phyloP scores from a whole-genome alignment of 2,797 vertebrate species.

The Gouania willdenowi region DNA sequence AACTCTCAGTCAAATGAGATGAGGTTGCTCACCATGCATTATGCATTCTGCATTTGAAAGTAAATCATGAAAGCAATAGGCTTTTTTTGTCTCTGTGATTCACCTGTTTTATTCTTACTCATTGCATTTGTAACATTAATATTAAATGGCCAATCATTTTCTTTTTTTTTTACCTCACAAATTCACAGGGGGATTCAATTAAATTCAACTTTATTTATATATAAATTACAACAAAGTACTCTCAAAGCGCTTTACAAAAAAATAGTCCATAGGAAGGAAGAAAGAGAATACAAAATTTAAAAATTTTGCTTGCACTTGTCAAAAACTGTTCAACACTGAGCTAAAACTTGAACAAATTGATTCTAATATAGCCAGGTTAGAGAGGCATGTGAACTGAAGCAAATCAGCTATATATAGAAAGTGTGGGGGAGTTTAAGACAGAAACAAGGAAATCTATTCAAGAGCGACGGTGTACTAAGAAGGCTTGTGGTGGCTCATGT shows the following conservation, averaged over 20 bases:
- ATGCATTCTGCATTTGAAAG: constrained; percentile 15
- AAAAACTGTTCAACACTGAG: constrained; percentile 28
- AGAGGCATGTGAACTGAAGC: constrained; percentile 19
- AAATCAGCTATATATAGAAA: constrained; percentile 28
- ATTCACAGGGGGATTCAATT: constrained; percentile 40
- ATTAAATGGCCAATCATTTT: constrained; percentile 39
- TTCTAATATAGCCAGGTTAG: constrained; percentile 38
- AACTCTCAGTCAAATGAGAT: constrained; percentile 29
- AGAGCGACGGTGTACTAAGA: too few relatives aligned
- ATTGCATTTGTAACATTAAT: constrained; percentile 34
- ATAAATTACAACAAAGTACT: too few relatives aligned
- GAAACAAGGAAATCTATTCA: too few relatives aligned
- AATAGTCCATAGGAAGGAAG: too few relatives aligned
- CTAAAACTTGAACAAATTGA: constrained; percentile 47
- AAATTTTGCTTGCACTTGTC: constrained; percentile 41
- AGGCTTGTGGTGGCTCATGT: too few relatives aligned
- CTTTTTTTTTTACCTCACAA: constrained; percentile 45
- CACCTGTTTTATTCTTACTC: constrained; percentile 9
- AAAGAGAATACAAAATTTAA: too few relatives aligned
- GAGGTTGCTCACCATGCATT: constrained; percentile 13
- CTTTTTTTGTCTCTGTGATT: constrained; percentile 12
- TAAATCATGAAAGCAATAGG: constrained; percentile 8
- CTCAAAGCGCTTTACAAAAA: too few relatives aligned
- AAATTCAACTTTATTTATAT: too few relatives aligned
- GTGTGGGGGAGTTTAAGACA: background rate